Evolutionary conservation across 2,888 invertebrate species (phyloP), one percentile per base, ranked within the genome.

Genomic region (Noctua fimbriata): DNA sequence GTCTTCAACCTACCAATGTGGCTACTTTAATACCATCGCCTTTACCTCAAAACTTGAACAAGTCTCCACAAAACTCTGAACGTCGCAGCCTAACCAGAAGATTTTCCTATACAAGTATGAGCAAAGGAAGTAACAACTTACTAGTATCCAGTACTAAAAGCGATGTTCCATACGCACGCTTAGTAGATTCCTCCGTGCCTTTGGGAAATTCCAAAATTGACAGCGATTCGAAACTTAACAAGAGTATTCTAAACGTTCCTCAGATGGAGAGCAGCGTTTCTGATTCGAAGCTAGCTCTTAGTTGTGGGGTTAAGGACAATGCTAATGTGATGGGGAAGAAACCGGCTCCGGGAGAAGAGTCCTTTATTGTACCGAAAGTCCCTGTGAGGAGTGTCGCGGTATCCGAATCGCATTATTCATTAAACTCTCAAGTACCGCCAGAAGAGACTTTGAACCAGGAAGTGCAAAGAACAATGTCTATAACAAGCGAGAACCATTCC

Each of bases 401-500:
- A 10, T 98, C 98, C 0, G 98, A 98, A 90, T 98, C 98, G 3
- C 97, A 97, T 89, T 98, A 98, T 90, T 98, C 98, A 0, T 93
- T 98, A 2, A 97, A 97, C 81, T 97, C 97, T 0, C 97, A 97
- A 89, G 91, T 91, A 24, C 97, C 97, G 65, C 97, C 97, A 1
- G 98, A 98, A 70, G 98, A 98, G 84, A 94, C 95, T 49, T 88
- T 97, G 12, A 96, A 97, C 55, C 97, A 97, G 89, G 98, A 98
- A 94, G 98, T 98, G 0, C 98, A 98, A 94, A 97, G 99, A 89
- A 98, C 99, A 0, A 98, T 98, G 92, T 99, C 99, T 0, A 98
- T 99, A 93, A 98, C 98, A 1, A 98, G 98, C 82, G 99, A 99
- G 94, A 99, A 99, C 93, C 98, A 98, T 90, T 98, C 98, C 0